phyloP scores from a whole-genome alignment of 1,140 invertebrate genomes.

The Halesus radiatus region DNA sequence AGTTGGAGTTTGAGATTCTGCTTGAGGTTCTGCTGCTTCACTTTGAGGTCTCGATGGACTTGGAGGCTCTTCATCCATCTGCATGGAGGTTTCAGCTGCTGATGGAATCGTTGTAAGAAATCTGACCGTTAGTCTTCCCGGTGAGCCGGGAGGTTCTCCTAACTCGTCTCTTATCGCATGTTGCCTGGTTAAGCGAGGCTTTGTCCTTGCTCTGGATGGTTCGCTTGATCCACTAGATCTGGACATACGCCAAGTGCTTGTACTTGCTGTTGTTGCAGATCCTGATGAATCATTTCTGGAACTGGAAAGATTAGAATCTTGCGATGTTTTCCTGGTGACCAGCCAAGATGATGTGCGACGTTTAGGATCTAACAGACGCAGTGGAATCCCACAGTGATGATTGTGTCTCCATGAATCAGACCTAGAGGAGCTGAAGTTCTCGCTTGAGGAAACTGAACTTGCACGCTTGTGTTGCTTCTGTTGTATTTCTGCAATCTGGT shows the following conservation, averaged over 20 bases:
- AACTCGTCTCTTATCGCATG: conserved; percentile 79
- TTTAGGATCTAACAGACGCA: conserved; percentile 81
- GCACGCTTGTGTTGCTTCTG: conserved; percentile 82
- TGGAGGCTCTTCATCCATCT: conserved; percentile 75
- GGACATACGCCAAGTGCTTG: conserved; percentile 87
- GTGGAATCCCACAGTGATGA: conserved; percentile 81
- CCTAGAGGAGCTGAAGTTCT: conserved; percentile 88
- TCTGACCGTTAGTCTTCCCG: conserved; percentile 75
- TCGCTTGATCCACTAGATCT: conserved; percentile 77
- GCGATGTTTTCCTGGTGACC: conserved; percentile 89
- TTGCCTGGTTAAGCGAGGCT: conserved; percentile 82
- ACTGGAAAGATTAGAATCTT: conserved; percentile 90
- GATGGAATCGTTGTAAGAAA: conserved; percentile 86
- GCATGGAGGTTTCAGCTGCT: conserved; percentile 83
- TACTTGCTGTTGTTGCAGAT: conserved; percentile 87
- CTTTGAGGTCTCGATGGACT: conserved; percentile 54
- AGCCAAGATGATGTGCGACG: conserved; percentile 87
- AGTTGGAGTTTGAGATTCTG: background rate
- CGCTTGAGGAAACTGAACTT: conserved; percentile 88
- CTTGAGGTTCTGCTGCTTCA: background rate
- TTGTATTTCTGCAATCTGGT: conserved; percentile 85
- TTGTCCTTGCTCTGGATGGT: conserved; percentile 64
- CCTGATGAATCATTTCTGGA: conserved; percentile 91
- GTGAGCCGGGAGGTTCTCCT: conserved; percentile 76
- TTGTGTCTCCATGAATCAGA: conserved; percentile 86